Evolutionary conservation across 2,113 vertebrate genomes (phyloP), one percentile per base, ranked within the genome.

Genomic region (Pelecanoides urinatrix): DNA sequence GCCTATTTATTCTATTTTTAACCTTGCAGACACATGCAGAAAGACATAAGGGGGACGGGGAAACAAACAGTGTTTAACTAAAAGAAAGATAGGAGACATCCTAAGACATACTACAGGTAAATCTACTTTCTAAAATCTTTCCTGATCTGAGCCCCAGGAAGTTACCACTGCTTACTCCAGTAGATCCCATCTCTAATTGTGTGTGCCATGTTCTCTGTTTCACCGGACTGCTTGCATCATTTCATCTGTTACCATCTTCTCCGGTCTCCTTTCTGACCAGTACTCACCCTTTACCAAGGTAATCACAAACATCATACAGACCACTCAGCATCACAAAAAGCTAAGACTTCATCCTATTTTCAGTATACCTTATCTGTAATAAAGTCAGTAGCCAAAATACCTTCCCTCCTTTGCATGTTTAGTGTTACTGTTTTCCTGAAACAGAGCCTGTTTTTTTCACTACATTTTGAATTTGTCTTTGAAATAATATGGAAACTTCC

Each of bases 1-100:
- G 83, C 56, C 61, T 29, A 44, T 74, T 93, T 86, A 58, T 58
- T 70, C 78, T 88, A 23, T 89, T 89, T 94, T 95, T 92, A 94
- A 89, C 50, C 44, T 71, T 67, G 56, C 29, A 77, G 72, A 53
- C 7, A 1, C 42, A 36, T 10, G 4, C 50, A 86, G 3, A 83
- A 68, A 70, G 50, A 53, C 0, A 0, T 45, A 81, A 52, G 14
- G 14, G 5, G 11, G 17, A 11, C 34, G 21, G 23, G 23, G 18
- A 58, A 73, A 30, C 34, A 50, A 52, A 23, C 16, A 30, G 49
- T 18, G 3, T 50, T 73, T 47, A 83, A 30, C 32, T 58, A 38
- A 18, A 58, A 66, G 32, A 75, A 75, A 50, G n/a, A 47, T 13
- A 62, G 27, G 17, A 93, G 56, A 67, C 4, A 6, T 63, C 19